Conservation (phyloP, 2,113 vertebrate genomes). For the Mionectes macconnelli region DNA sequence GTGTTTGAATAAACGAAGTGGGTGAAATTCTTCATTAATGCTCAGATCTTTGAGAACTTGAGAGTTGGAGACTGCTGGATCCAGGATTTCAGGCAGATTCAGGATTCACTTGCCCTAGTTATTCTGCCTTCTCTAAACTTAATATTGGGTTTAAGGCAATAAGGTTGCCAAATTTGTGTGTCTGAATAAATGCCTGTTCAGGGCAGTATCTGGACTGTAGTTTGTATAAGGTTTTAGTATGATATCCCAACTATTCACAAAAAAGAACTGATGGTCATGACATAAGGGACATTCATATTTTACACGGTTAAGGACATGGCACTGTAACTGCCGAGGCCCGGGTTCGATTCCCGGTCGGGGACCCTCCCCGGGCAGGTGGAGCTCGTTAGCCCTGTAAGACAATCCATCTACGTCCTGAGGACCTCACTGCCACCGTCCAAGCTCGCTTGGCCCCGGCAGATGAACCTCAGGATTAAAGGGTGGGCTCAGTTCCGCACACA, state of each 20-base stretch:
- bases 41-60: neutral
- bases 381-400: too few species aligned
- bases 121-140: neutral
- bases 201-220: neutral
- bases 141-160: fast-evolving
- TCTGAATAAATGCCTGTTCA: neutral
- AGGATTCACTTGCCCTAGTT: neutral
- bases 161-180: neutral
- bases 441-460: too few species aligned
- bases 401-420: too few species aligned
- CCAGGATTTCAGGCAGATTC: neutral
- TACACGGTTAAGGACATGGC: too few species aligned
- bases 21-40: neutral
- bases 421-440: too few species aligned
- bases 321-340: too few species aligned
- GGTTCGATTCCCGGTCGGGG: too few species aligned
- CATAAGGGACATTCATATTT: neutral
- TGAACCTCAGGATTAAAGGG: too few species aligned
- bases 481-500: too few species aligned
- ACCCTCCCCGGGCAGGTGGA: too few species aligned
- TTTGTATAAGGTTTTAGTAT: neutral
- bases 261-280: neutral
- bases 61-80: neutral
- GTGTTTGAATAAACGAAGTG: neutral
- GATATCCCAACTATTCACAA: neutral